Evolutionary conservation across 2,888 invertebrate species (phyloP).

Genomic region (Pedicia rivosa): DNA sequence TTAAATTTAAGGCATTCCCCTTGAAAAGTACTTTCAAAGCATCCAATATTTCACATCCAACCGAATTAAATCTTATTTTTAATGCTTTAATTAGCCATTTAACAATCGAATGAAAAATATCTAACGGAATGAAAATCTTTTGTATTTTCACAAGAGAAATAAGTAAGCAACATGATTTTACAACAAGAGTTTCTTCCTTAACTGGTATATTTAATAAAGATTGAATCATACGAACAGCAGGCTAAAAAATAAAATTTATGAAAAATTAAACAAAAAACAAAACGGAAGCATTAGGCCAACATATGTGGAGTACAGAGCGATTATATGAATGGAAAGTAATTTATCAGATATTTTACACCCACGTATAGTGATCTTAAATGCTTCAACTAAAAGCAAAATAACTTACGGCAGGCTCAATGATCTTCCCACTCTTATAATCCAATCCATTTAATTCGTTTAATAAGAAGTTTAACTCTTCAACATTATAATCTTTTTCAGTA

Average conservation of each 20-base stretch:
- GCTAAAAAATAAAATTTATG: conserved; percentile 8
- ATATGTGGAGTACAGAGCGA: no score
- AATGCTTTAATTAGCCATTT: conserved; percentile 34
- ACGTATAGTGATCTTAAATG: no score
- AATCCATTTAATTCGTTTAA: conserved; percentile 46
- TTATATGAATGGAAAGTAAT: no score
- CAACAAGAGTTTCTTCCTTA: conserved; percentile 35
- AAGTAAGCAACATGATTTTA: conserved; percentile 41
- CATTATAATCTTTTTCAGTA: conserved; percentile 31
- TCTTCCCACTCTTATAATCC: conserved; percentile 35
- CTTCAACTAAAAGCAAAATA: no score
- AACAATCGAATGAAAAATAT: conserved; percentile 26
- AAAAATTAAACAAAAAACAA: neutral
- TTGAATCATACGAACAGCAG: conserved; percentile 14
- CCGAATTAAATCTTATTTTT: conserved; percentile 16
- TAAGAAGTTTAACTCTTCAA: conserved; percentile 33
- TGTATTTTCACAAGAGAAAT: conserved; percentile 38
- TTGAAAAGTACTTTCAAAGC: conserved; percentile 15
- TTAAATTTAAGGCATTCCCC: conserved; percentile 1
- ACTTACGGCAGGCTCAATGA: conserved; percentile 14
- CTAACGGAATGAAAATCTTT: conserved; percentile 30
- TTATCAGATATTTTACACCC: no score
- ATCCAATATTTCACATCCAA: conserved; percentile 15
- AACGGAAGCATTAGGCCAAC: neutral
- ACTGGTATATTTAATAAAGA: conserved; percentile 20